Evolutionary conservation across 1,140 invertebrate species (phyloP), one percentile per base, ranked within the genome.

Genomic region (Trichonephila clavipes): DNA sequence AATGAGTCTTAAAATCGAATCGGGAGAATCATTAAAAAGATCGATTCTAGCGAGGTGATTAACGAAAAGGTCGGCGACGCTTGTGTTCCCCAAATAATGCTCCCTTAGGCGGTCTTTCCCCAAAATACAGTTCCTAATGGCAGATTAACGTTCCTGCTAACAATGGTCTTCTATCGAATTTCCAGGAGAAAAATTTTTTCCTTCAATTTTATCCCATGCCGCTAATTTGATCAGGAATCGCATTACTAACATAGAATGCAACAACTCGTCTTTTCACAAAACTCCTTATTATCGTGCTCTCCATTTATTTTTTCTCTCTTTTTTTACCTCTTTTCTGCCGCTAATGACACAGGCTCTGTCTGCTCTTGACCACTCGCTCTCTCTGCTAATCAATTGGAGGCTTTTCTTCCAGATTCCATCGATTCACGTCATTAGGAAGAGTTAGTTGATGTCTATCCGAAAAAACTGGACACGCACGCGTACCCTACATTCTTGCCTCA

Each of bases 251-350:
- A 93, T 93, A 62, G 85, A 93, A 83, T 93, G 92, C 92, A 93
- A 93, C 92, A 93, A 93, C 92, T 88, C 92, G 92, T 93, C 92
- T 93, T 93, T 93, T 93, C 92, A 87, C 83, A 88, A 88, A 93
- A 88, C 92, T 93, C 92, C 92, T 93, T 93, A 93, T 93, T 93
- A 93, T 93, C 90, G 61, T 86, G 69, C 61, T 58, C 85, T 62
- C 83, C 83, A 88, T 88, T 93, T 93, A 93, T 93, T 93, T 93
- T 93, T 93, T 58, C 24, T 44, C 51, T 44, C 64, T 59, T 51
- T 51, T 51, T 51, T 51, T 61, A 62, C 58, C 51, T 72, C 24
- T 92, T 92, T 92, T 86, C 61, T 28, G 82, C 90, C 40, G 64
- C 85, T 93, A 93, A 93, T 93, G 92, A 93, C 90, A 62, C 62